Base-by-base conservation (phyloP, 2,797 vertebrate species). In the Pantherophis alleghaniensis region DNA sequence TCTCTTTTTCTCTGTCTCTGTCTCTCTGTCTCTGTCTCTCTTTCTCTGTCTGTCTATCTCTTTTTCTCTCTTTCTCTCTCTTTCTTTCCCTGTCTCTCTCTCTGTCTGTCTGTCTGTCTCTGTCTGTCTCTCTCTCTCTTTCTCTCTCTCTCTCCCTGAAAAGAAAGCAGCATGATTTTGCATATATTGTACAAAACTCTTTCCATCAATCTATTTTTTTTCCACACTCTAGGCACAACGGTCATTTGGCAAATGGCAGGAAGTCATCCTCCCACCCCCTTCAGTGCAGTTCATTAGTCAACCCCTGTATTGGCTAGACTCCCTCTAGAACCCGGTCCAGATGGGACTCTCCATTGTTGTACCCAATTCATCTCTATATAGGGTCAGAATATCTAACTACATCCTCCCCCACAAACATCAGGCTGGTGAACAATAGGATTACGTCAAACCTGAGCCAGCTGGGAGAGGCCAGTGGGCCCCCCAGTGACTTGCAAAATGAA, bases 401-500 rank as follows among this genome's bases (percentile, higher is more conserved):
- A 61, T 60, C 86, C 37, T 24, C 86, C 86, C 88, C 87, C 93
- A 91, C 92, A 10, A 32, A 95, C 55, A 89, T 53, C 42, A 5
- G 59, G 9, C n/a, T 16, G 89, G 86, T 1, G 47, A 95, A 98
- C 97, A 98, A 98, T 97, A 94, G 96, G 91, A 87, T 95, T 92
- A 86, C 93, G 74, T 97, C 97, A 97, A 90, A 32, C 1, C 1
- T 2, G 28, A 92, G 89, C 92, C 94, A 93, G 93, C 92, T 93
- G 88, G 51, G 83, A 90, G 56, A 74, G 90, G 86, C 89, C 88
- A 28, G 14, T 0, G 0, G n/a, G 90, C 92, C 91, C 93, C 90
- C 1, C 60, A 5, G 7, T 90, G 94, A 93, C 91, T 96, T 89
- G 24, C 0, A 7, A 89, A 60, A 55, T 60, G 60, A 57, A 88